Evolutionary conservation across 2,113 vertebrate genomes (phyloP).

Genomic region (Lota lota): DNA sequence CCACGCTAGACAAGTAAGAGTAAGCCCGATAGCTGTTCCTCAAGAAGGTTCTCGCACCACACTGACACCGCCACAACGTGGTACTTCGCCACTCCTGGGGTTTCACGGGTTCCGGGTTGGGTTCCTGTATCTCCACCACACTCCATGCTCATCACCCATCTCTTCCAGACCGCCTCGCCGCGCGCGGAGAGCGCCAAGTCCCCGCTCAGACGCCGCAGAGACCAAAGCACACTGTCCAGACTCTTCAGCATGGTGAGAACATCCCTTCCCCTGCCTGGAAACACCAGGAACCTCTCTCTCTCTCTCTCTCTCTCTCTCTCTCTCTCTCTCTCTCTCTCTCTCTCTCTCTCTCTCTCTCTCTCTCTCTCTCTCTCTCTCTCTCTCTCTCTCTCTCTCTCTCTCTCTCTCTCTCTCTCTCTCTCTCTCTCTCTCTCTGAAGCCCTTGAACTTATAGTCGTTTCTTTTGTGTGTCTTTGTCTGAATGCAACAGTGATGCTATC

Average conservation of each 20-base stretch:
- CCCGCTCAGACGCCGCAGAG: slow-evolving; percentile 69
- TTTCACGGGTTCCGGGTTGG: too few species aligned
- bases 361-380: neutral
- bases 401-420: too few species aligned
- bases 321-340: neutral
- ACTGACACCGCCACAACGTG: too few species aligned
- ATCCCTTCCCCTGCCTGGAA: neutral
- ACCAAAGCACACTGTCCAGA: slow-evolving; percentile 76
- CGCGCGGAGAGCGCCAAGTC: slow-evolving; percentile 71
- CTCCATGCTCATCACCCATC: slow-evolving; percentile 45
- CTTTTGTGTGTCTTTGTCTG: slow-evolving; percentile 48
- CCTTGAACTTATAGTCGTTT: slow-evolving; percentile 16
- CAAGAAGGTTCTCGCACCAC: too few species aligned
- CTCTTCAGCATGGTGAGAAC: slow-evolving; percentile 78
- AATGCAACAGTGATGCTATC: slow-evolving; percentile 61
- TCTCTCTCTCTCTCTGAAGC: neutral
- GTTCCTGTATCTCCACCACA: neutral
- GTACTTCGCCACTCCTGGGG: too few species aligned
- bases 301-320: too few species aligned
- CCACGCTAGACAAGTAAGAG: too few species aligned
- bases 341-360: too few species aligned
- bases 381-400: too few species aligned
- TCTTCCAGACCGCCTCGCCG: slow-evolving; percentile 67
- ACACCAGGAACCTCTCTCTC: neutral
- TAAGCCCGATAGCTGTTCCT: too few species aligned